phyloP scores from a whole-genome alignment of 2,888 invertebrate genomes.

The Nomada fucata region DNA sequence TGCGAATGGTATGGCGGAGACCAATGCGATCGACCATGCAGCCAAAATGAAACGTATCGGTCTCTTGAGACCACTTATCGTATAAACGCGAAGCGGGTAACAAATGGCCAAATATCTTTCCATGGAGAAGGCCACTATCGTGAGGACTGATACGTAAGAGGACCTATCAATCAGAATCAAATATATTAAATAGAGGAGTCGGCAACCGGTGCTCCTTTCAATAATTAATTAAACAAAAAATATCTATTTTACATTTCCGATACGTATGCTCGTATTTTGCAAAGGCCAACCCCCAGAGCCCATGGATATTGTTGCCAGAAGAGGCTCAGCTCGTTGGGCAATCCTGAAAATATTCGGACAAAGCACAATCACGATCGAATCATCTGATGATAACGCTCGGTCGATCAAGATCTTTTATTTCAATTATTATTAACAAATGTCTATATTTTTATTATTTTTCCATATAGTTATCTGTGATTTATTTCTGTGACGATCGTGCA shows the following conservation, averaged over 20 bases:
- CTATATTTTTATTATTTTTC: slow-evolving; percentile 1
- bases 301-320: slow-evolving; percentile 96
- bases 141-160: slow-evolving; percentile 95
- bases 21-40: slow-evolving; percentile 91
- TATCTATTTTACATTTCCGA: slow-evolving; percentile 92
- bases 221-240: neutral
- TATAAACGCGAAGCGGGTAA: slow-evolving; percentile 92
- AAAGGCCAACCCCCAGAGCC: slow-evolving; percentile 91
- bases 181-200: slow-evolving; percentile 4
- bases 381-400: slow-evolving; percentile 6
- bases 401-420: slow-evolving; percentile 2
- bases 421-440: neutral
- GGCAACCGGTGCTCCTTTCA: too few species aligned
- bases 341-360: slow-evolving; percentile 86
- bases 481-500: slow-evolving; percentile 30
- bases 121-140: slow-evolving; percentile 96
- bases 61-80: slow-evolving; percentile 93
- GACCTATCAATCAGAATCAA: slow-evolving; percentile 87
- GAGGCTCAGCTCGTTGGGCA: slow-evolving; percentile 93
- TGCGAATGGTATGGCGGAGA: slow-evolving; percentile 92
- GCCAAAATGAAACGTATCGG: slow-evolving; percentile 91
- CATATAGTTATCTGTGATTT: slow-evolving; percentile 29
- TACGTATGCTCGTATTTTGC: slow-evolving; percentile 92
- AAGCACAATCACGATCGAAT: slow-evolving; percentile 22
- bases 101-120: slow-evolving; percentile 97